Evolutionary conservation across 2,113 vertebrate genomes (phyloP), one percentile per base, ranked within the genome.

Genomic region (Climacteris rufus): DNA sequence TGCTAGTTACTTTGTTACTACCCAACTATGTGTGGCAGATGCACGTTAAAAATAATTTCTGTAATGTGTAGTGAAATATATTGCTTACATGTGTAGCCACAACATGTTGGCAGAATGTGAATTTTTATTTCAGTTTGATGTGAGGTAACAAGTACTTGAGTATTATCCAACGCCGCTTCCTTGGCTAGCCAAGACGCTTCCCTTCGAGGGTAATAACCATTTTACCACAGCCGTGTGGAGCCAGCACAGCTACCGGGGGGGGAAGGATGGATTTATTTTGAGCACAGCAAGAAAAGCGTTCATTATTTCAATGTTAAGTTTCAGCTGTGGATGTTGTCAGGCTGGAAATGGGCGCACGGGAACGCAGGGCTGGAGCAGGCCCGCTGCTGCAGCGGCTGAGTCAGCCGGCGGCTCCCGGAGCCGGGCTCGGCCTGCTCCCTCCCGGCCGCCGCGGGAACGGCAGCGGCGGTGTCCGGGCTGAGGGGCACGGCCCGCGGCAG

Each of bases 361-460:
- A 18, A 20, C 1, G 28, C 1, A 15, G 44, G 33, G 35, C 22
- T 6, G 1, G 42, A 25, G 28, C 9, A 84, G 21, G 33, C n/a
- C n/a, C n/a, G n/a, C n/a, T n/a, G n/a, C n/a, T n/a, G n/a, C n/a
- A n/a, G n/a, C n/a, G n/a, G n/a, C n/a, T n/a, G n/a, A n/a, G n/a
- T n/a, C n/a, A n/a, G n/a, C n/a, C n/a, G n/a, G n/a, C n/a, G n/a
- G n/a, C n/a, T n/a, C n/a, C 52, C 4, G 70, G 33, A 10, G 1
- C 37, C 28, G 82, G 16, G 89, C 89, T 95, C 83, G 40, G 74
- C 40, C 18, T 76, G 94, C 94, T 45, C 95, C 49, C 94, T 95
- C 49, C 90, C 49, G 95, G 90, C 83, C 30, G 49, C 71, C 5
- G 11, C 30, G 37, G 63, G 83, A 72, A 94, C 5, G 8, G 25